Evolutionary conservation across 2,888 invertebrate species (phyloP).

Genomic region (Exephanes ischioxanthus): DNA sequence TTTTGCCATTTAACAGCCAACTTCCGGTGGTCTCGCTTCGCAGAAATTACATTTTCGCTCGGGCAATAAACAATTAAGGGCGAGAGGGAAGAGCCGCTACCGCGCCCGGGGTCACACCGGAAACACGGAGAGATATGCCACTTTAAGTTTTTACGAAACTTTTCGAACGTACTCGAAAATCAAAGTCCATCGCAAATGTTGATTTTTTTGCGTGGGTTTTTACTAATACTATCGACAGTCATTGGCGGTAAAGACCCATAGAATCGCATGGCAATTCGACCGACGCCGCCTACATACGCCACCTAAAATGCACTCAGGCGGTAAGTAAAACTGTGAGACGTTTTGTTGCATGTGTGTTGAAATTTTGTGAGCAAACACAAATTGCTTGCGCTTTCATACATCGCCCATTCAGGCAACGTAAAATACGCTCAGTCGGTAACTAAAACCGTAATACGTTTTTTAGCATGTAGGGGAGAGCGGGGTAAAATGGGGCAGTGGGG

Average conservation of each 20-base stretch:
- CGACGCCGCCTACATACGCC: too few relatives aligned
- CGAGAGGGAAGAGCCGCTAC: constrained; percentile 37
- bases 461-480: too few relatives aligned
- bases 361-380: too few relatives aligned
- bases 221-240: background rate
- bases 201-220: background rate
- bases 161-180: background rate
- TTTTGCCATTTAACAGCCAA: constrained; percentile 47
- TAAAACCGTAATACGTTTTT: too few relatives aligned
- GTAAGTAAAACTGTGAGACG: too few relatives aligned
- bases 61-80: constrained; percentile 57
- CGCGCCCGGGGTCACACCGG: constrained; percentile 25
- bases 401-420: too few relatives aligned
- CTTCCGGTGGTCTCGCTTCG: constrained; percentile 53
- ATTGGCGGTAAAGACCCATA: background rate
- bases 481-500: too few relatives aligned
- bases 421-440: too few relatives aligned
- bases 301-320: background rate
- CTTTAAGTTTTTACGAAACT: background rate
- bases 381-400: too few relatives aligned
- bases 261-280: background rate
- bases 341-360: too few relatives aligned
- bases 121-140: background rate
- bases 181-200: background rate
- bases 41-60: constrained; percentile 61